These are phyloP conservation scores for Leptoteleia sp. DNA, from an alignment of 1,140 invertebrate genomes.

Conservation along the genomic window DNA sequence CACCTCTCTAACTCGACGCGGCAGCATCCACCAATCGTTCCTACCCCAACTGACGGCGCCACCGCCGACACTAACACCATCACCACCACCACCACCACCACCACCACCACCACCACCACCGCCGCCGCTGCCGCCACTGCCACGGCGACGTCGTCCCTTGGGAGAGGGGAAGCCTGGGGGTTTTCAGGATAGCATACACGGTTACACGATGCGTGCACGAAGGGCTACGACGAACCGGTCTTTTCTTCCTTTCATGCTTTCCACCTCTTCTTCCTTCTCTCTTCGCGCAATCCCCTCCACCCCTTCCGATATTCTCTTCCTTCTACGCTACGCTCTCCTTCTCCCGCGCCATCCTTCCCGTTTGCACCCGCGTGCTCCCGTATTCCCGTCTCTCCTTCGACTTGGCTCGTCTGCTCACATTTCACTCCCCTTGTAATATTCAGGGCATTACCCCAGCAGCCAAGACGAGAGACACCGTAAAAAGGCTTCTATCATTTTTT, in stretches of 20 bases:
- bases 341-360: conserved; percentile 2
- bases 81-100: conserved; percentile 32
- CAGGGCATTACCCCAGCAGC: conserved; percentile 65
- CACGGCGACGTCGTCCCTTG: conserved; percentile 58
- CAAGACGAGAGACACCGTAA: conserved; percentile 60
- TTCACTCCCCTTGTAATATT: conserved; percentile 66
- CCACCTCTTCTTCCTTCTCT: conserved; percentile 44
- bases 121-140: too few species aligned
- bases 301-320: background rate
- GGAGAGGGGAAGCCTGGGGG: conserved; percentile 59
- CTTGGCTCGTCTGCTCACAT: conserved; percentile 63
- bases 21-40: conserved; percentile 76
- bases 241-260: conserved; percentile 64
- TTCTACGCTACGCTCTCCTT: too few species aligned
- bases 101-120: too few species aligned
- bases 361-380: conserved; percentile 4
- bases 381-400: conserved; percentile 30
- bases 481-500: conserved; percentile 68
- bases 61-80: conserved; percentile 58
- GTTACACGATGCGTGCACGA: conserved; percentile 66
- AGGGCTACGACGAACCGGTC: conserved; percentile 65
- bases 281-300: conserved; percentile 19
- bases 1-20: conserved; percentile 76
- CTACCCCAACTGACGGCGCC: conserved; percentile 70
- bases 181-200: conserved; percentile 65